phyloP scores from a whole-genome alignment of 2,888 invertebrate species.

The Dolomedes plantarius region DNA sequence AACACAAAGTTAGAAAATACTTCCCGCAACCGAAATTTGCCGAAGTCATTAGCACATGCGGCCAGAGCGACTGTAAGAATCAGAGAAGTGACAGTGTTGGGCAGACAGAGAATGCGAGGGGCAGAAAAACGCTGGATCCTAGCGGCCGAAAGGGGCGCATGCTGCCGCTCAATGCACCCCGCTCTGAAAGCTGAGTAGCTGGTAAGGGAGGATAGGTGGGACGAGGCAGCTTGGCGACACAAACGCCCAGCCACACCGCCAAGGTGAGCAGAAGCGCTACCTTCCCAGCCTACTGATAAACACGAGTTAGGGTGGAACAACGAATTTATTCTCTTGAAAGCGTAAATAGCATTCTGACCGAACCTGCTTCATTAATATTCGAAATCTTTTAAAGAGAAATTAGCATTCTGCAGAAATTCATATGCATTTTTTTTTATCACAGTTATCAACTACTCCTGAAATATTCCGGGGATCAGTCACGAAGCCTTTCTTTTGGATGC shows the following conservation, averaged over 20 bases:
- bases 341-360: too few relatives aligned
- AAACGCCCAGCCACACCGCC: background rate
- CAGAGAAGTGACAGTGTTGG: background rate
- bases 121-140: background rate
- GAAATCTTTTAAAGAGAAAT: too few relatives aligned
- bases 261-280: background rate
- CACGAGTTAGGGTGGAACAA: too few relatives aligned
- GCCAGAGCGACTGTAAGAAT: background rate
- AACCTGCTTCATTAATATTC: too few relatives aligned
- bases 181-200: constrained; percentile 32
- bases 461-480: too few relatives aligned
- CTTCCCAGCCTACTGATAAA: background rate
- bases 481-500: too few relatives aligned
- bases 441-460: too few relatives aligned
- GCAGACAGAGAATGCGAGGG: background rate
- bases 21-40: background rate
- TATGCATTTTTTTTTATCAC: too few relatives aligned
- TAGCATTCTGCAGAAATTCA: too few relatives aligned
- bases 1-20: background rate
- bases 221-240: constrained; percentile 35
- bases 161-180: constrained; percentile 35
- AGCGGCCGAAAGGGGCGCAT: constrained; percentile 12
- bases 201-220: constrained; percentile 3
- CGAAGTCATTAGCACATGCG: background rate
- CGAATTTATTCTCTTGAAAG: too few relatives aligned